phyloP scores from a whole-genome alignment of 2,888 invertebrate genomes.

The Hemicrepidius hirtus region DNA sequence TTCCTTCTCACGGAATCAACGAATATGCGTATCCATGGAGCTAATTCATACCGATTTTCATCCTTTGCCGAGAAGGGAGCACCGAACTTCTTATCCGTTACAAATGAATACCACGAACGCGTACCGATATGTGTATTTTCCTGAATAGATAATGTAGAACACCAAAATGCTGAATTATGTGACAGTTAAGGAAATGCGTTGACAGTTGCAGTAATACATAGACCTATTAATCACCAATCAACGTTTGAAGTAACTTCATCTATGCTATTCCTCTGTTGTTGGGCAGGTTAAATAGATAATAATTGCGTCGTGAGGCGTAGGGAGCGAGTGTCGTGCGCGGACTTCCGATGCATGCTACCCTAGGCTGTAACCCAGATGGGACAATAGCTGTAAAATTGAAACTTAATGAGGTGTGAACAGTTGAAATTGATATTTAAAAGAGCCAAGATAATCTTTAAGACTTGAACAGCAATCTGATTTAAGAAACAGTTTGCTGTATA shows the following conservation, averaged over 20 bases:
- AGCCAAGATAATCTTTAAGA: constrained; percentile 71
- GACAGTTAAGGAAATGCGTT: constrained; percentile 42
- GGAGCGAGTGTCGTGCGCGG: constrained; percentile 65
- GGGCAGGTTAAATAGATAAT: constrained; percentile 53
- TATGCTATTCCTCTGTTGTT: constrained; percentile 36
- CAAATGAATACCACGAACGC: constrained; percentile 35
- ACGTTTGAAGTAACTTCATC: constrained; percentile 47
- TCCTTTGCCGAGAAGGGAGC: constrained; percentile 24
- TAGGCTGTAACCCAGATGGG: constrained; percentile 72
- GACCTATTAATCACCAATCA: constrained; percentile 47
- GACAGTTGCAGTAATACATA: constrained; percentile 45
- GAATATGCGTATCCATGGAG: constrained; percentile 41
- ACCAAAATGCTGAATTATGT: constrained; percentile 48
- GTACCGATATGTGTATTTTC: constrained; percentile 33
- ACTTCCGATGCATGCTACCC: constrained; percentile 71
- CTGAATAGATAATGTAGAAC: constrained; percentile 44
- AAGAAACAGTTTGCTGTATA: constrained; percentile 71
- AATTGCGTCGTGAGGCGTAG: constrained; percentile 54
- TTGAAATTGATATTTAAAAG: constrained; percentile 74
- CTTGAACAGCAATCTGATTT: constrained; percentile 72
- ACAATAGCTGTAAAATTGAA: constrained; percentile 74
- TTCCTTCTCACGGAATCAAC: constrained; percentile 46
- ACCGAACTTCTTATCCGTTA: constrained; percentile 34
- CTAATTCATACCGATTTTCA: constrained; percentile 42
- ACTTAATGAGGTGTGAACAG: constrained; percentile 73